Percentiles rank a stretch among this genome's conserved stretches.
Evolutionary conservation across 2,888 invertebrate genomes (phyloP).

Genomic region (Dynastes tityus): DNA sequence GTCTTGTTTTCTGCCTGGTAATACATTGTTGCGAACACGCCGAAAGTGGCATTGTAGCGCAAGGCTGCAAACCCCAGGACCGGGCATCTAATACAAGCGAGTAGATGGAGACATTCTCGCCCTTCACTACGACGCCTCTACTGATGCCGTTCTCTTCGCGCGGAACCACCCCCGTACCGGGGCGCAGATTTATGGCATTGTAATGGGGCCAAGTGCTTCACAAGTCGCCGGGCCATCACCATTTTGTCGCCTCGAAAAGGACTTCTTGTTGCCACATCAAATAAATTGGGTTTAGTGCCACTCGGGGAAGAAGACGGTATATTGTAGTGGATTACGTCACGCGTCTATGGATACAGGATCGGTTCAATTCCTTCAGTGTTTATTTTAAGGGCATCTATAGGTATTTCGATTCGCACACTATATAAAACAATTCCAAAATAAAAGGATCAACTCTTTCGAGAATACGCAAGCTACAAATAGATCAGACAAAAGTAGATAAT

Average conservation of each 20-base stretch:
- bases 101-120: slow-evolving; percentile 66
- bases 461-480: too few relatives aligned
- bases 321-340: neutral
- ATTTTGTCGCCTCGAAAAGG: slow-evolving; percentile 72
- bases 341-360: neutral
- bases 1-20: slow-evolving; percentile 64
- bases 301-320: slow-evolving; percentile 3
- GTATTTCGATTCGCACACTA: too few relatives aligned
- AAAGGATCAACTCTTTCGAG: too few relatives aligned
- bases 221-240: slow-evolving; percentile 76
- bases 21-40: slow-evolving; percentile 66
- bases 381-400: neutral
- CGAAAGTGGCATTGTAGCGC: slow-evolving; percentile 55
- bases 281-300: slow-evolving; percentile 69
- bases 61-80: neutral
- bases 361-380: slow-evolving; percentile 46
- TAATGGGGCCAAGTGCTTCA: slow-evolving; percentile 78
- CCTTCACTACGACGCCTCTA: slow-evolving; percentile 58
- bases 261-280: slow-evolving; percentile 69
- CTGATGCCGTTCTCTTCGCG: slow-evolving; percentile 52
- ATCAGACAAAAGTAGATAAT: too few relatives aligned
- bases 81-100: slow-evolving; percentile 20
- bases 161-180: slow-evolving; percentile 49
- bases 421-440: too few relatives aligned
- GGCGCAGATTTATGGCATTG: slow-evolving; percentile 75